phyloP scores from a whole-genome alignment of 2,888 invertebrate species.

The Lagria hirta region DNA sequence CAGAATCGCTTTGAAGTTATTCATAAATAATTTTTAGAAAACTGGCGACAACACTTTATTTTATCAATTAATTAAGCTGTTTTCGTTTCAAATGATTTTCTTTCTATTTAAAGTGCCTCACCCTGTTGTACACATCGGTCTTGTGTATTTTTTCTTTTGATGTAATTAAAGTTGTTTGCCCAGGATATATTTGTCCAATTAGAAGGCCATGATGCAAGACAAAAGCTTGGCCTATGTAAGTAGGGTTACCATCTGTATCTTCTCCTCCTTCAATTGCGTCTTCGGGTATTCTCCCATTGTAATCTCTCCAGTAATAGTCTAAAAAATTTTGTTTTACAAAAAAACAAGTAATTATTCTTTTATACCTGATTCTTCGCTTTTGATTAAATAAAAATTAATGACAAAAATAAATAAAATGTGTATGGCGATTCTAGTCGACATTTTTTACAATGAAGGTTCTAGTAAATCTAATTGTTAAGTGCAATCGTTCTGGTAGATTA shows the following conservation, averaged over 20 bases:
- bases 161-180: constrained; percentile 20
- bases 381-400: neutral
- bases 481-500: no score
- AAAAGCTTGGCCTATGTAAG: constrained; percentile 30
- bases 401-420: neutral
- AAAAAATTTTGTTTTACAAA: no score
- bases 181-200: constrained; percentile 28
- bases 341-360: no score
- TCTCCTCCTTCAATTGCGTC: constrained; percentile 30
- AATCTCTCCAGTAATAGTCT: constrained; percentile 33
- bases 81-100: no score
- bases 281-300: constrained; percentile 29
- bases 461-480: no score
- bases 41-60: no score
- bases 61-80: no score
- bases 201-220: constrained; percentile 25
- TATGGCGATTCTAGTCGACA: no score
- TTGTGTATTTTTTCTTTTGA: constrained; percentile 19
- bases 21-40: no score
- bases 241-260: constrained; percentile 25
- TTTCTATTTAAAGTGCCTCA: neutral
- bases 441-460: no score
- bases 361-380: neutral
- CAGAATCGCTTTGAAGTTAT: neutral
- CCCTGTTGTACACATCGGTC: constrained; percentile 7